A percentile compares a stretch with the other conserved stretches of the same genome.
Evolutionary conservation across 2,888 invertebrate genomes (phyloP).

Genomic region (Antheraea yamamai): DNA sequence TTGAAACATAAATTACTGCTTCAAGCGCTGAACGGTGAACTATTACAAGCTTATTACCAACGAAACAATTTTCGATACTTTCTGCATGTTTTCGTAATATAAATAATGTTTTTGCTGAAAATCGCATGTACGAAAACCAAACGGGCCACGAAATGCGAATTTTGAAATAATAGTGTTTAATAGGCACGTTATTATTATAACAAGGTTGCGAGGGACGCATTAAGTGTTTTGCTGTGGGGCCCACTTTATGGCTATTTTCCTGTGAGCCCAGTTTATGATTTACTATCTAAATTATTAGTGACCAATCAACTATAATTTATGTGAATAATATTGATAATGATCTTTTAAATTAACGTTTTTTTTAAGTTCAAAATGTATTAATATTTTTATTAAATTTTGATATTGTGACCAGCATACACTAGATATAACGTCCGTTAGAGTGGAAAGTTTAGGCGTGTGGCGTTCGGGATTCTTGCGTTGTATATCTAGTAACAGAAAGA

Average conservation of each 20-base stretch:
- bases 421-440: no score
- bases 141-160: constrained; percentile 55
- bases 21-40: background rate
- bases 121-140: constrained; percentile 58
- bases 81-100: constrained; percentile 12
- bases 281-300: no score
- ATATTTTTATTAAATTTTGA: no score
- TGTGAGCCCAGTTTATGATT: background rate
- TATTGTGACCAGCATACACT: no score
- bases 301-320: no score
- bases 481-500: no score
- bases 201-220: constrained; percentile 34
- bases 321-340: no score
- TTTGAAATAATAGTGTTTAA: constrained; percentile 62
- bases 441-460: no score
- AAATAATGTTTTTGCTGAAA: constrained; percentile 45
- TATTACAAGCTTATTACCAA: background rate
- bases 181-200: constrained; percentile 55
- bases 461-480: no score
- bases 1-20: background rate
- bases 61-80: constrained; percentile 13
- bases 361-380: no score
- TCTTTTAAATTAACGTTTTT: no score
- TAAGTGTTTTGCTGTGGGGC: background rate
- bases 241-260: background rate